Evolutionary conservation across 2,797 vertebrate species (phyloP).

Genomic region (Phoxinus dragarum): DNA sequence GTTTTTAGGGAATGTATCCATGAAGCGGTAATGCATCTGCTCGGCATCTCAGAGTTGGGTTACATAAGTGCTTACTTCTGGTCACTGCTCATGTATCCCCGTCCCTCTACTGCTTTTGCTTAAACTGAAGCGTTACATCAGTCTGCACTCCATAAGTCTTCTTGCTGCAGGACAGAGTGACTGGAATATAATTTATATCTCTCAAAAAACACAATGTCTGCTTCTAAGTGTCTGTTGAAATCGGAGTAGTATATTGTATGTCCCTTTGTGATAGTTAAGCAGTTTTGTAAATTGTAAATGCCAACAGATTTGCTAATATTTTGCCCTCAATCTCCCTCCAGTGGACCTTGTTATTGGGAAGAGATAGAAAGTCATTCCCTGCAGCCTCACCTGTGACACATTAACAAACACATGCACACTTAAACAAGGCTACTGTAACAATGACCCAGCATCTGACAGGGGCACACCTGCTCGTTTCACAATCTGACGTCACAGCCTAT

Average conservation of each 20-base stretch:
- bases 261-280: not conserved
- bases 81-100: conserved; percentile 35
- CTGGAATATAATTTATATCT: not conserved
- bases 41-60: conserved; percentile 37
- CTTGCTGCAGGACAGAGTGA: not conserved
- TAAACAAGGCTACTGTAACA: conserved; percentile 10
- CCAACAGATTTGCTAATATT: not conserved
- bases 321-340: not conserved
- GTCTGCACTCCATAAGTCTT: not conserved
- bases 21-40: conserved; percentile 32
- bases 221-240: not conserved
- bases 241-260: not conserved
- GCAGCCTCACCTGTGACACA: conserved; percentile 18
- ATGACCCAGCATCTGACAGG: conserved; percentile 50
- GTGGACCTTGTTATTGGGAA: not conserved
- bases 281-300: conserved; percentile 17
- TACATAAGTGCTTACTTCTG: conserved; percentile 52
- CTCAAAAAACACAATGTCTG: not conserved
- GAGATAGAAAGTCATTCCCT: conserved; percentile 14
- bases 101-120: conserved; percentile 11
- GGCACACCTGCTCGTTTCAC: conserved; percentile 56
- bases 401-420: conserved; percentile 18
- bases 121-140: conserved; percentile 2
- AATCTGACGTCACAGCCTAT: conserved; percentile 51
- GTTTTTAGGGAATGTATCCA: conserved; percentile 30